These are phyloP conservation scores for Odontothrips loti DNA, from an alignment of 2,888 invertebrate species.

Conservation along the genomic window DNA sequence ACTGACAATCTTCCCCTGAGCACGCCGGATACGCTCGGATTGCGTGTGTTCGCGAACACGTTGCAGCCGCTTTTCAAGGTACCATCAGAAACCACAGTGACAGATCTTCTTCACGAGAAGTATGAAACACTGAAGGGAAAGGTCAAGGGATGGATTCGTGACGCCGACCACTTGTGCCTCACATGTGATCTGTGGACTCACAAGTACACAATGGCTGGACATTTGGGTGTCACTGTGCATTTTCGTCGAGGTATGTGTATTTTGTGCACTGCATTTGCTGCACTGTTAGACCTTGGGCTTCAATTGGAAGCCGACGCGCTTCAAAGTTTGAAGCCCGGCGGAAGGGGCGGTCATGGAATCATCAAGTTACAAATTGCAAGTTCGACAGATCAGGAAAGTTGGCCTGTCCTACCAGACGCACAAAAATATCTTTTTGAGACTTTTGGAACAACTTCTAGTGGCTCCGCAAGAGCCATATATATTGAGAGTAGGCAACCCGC, in stretches of 20 bases:
- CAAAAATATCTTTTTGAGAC: too few relatives aligned
- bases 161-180: neutral
- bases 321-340: too few relatives aligned
- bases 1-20: neutral
- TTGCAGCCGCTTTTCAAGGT: constrained; percentile 5
- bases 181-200: constrained; percentile 12
- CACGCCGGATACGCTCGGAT: neutral
- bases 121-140: neutral
- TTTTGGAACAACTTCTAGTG: too few relatives aligned
- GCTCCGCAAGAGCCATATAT: too few relatives aligned
- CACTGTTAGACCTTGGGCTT: too few relatives aligned
- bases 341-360: too few relatives aligned
- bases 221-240: neutral
- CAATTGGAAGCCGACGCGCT: too few relatives aligned
- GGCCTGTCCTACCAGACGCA: too few relatives aligned
- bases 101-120: neutral
- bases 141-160: neutral
- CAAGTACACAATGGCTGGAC: neutral
- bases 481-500: too few relatives aligned
- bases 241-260: constrained; percentile 4
- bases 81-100: constrained; percentile 8
- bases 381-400: too few relatives aligned
- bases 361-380: too few relatives aligned
- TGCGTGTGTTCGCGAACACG: neutral
- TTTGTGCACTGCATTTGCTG: too few relatives aligned